These are phyloP conservation scores for Sericinus montela DNA, from an alignment of 2,888 invertebrate species.

Conservation along the genomic window DNA sequence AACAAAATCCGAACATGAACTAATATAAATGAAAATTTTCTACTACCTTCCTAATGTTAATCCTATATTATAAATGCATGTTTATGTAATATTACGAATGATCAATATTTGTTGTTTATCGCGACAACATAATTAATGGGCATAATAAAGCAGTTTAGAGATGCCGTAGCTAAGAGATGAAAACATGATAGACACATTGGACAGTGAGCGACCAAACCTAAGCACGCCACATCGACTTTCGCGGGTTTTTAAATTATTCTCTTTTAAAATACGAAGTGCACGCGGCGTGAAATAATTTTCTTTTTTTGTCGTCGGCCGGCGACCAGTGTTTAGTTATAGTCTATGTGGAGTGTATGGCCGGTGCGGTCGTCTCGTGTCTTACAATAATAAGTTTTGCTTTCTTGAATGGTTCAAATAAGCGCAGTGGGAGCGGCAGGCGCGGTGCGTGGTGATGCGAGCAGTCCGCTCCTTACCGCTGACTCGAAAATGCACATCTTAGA, in stretches of 20 bases:
- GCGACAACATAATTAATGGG: conserved; percentile 35
- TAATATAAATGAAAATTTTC: too few species aligned
- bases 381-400: conserved; percentile 13
- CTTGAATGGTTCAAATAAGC: conserved; percentile 15
- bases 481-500: conserved; percentile 73
- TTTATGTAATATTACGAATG: conserved; percentile 2
- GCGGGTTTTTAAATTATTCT: conserved; percentile 67
- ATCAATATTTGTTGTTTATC: conserved; percentile 27
- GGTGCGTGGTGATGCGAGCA: conserved; percentile 44
- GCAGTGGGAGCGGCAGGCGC: conserved; percentile 20
- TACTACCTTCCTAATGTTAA: background rate
- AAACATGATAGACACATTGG: conserved; percentile 57
- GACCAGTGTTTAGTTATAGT: conserved; percentile 43
- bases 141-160: conserved; percentile 47
- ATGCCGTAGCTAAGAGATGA: conserved; percentile 55
- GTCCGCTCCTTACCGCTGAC: conserved; percentile 36
- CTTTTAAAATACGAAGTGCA: conserved; percentile 73
- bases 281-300: conserved; percentile 75
- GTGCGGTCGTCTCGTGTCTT: conserved; percentile 46
- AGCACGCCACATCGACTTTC: conserved; percentile 60
- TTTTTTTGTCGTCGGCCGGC: conserved; percentile 55
- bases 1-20: too few species aligned
- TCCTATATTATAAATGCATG: background rate
- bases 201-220: conserved; percentile 43
- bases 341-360: conserved; percentile 52